Conservation (phyloP, 2,113 vertebrate genomes). For the Alces alces region DNA sequence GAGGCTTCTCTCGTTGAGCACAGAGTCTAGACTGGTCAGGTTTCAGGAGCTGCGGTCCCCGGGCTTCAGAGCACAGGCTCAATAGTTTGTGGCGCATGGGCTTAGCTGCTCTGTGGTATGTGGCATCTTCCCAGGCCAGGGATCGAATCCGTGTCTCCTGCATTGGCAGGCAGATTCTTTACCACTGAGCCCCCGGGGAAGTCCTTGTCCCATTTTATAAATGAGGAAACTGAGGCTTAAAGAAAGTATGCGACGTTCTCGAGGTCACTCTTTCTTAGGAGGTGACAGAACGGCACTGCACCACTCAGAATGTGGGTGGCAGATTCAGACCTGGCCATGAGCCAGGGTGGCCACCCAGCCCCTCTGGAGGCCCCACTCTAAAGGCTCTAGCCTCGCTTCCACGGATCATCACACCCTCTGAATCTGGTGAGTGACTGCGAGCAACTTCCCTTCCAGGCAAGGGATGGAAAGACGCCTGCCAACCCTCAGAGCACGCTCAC, state of each 20-base stretch:
- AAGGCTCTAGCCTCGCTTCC: not conserved
- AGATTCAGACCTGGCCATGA: not conserved
- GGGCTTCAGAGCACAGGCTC: not conserved
- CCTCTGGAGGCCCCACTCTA: not conserved
- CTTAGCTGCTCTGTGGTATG: not conserved
- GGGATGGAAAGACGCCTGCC: not conserved
- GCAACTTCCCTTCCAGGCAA: not conserved
- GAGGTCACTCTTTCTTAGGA: not conserved
- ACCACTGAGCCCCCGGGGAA: not conserved
- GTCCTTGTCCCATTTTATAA: not conserved
- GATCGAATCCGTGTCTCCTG: not conserved
- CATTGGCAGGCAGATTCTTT: not conserved
- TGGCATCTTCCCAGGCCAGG: not conserved
- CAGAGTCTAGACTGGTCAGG: not conserved
- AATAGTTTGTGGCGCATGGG: not conserved
- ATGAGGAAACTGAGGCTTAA: not conserved
- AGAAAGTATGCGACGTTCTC: not conserved
- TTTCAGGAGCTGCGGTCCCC: rapidly evolving
- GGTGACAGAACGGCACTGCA: not conserved
- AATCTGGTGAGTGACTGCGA: not conserved
- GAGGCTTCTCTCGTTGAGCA: not conserved
- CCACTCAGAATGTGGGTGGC: not conserved
- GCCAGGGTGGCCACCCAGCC: no score
- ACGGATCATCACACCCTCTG: rapidly evolving
- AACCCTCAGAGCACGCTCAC: not conserved